Percentiles rank a stretch among this genome's conserved stretches.
These are phyloP conservation scores for Melangyna quadrimaculata DNA, from an alignment of 2,888 invertebrate genomes.

Conservation along the genomic window DNA sequence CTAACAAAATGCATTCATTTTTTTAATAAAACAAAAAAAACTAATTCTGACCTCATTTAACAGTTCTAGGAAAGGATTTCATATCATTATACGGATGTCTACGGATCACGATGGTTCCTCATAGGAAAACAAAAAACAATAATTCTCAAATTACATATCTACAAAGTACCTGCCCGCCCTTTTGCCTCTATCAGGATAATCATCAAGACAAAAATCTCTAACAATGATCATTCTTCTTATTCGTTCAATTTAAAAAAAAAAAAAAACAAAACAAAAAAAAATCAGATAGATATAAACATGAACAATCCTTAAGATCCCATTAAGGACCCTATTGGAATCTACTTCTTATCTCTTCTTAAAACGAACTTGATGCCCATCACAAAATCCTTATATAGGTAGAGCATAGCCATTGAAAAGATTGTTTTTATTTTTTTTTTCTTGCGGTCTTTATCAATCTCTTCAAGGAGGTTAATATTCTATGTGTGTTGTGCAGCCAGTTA, in stretches of 20 bases:
- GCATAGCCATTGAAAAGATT: constrained; percentile 40
- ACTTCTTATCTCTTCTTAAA: constrained; percentile 50
- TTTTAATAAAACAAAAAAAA: background rate
- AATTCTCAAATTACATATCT: constrained; percentile 55
- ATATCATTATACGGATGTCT: constrained; percentile 29
- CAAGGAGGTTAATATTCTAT: constrained; percentile 43
- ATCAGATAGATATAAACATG: background rate
- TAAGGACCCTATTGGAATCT: constrained; percentile 62
- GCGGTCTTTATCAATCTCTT: constrained; percentile 48
- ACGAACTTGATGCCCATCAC: constrained; percentile 45
- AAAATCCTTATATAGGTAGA: constrained; percentile 13
- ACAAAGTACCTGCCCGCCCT: constrained; percentile 54
- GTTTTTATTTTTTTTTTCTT: constrained; percentile 8
- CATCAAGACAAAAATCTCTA: constrained; percentile 29
- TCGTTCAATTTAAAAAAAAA: constrained; percentile 25
- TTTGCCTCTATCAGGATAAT: constrained; percentile 46
- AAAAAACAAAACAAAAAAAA: constrained; percentile 13
- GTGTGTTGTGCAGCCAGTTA: constrained; percentile 48
- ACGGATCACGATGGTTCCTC: constrained; percentile 5
- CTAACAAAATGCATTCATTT: background rate
- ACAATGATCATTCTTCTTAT: constrained; percentile 44
- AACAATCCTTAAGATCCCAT: constrained; percentile 24
- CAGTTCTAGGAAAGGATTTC: constrained; percentile 30
- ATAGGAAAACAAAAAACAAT: background rate
- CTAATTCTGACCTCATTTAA: constrained; percentile 12